A percentile compares a stretch with the other conserved stretches of the same genome.
Evolutionary conservation across 2,113 vertebrate genomes (phyloP).

Genomic region (Mesocricetus auratus): DNA sequence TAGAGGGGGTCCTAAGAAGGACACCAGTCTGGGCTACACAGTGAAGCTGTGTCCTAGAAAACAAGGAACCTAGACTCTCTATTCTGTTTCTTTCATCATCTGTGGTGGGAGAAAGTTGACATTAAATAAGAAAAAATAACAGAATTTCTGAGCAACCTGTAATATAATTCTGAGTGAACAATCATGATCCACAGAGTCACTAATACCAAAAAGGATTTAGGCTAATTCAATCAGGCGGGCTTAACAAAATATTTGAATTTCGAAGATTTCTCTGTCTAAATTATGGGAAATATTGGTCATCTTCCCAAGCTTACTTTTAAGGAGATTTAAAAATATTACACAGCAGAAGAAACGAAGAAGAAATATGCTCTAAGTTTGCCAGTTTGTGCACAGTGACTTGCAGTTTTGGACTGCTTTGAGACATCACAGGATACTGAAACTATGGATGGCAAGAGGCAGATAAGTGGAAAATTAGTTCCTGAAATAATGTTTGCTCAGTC

Average conservation of each 20-base stretch:
- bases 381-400: constrained; percentile 26
- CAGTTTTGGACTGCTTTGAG: constrained; percentile 30
- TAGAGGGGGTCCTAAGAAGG: background rate
- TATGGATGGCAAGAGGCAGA: constrained; percentile 42
- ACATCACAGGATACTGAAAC: constrained; percentile 66
- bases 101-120: background rate
- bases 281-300: background rate
- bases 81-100: background rate
- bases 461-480: constrained; percentile 77
- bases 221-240: background rate
- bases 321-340: background rate
- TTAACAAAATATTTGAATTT: background rate
- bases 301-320: background rate
- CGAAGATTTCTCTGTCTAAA: background rate
- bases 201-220: background rate
- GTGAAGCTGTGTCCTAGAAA: background rate
- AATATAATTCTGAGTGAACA: background rate
- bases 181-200: background rate
- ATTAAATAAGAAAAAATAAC: background rate
- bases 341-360: background rate
- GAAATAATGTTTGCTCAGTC: constrained; percentile 73
- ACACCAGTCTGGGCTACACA: background rate
- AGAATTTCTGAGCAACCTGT: background rate
- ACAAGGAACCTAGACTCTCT: background rate
- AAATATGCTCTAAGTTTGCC: background rate